Conservation (phyloP, 2,113 vertebrate species). For the Psephotus haematonotus region DNA sequence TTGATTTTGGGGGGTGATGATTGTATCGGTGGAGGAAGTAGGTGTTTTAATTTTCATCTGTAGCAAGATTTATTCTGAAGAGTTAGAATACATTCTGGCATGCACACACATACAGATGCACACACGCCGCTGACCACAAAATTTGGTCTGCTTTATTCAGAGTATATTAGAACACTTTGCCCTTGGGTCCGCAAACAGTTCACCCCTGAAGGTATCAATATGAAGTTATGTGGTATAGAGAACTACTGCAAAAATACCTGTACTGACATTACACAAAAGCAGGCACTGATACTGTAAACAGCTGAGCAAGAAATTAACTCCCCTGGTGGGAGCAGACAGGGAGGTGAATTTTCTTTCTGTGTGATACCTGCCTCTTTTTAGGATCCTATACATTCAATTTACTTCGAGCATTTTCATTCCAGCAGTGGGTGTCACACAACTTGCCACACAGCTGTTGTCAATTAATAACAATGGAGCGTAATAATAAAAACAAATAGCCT, state of each 20-base stretch:
- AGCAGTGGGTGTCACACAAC: not conserved
- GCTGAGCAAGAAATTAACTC: not conserved
- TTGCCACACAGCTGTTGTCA: constrained; percentile 31
- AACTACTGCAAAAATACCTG: not conserved
- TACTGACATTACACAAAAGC: not conserved
- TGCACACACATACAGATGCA: not conserved
- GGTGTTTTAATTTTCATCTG: not conserved
- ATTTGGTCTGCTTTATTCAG: not conserved
- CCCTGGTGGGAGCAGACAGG: not conserved
- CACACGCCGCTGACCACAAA: not conserved
- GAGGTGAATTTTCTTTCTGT: not conserved
- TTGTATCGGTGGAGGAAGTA: not conserved
- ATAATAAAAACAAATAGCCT: not conserved
- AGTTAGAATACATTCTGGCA: not conserved
- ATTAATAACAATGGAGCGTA: not conserved
- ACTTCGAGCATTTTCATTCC: not conserved
- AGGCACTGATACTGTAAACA: not conserved
- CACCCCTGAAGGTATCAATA: not conserved
- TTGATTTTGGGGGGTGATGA: not conserved
- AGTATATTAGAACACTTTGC: not conserved
- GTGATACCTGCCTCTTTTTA: not conserved
- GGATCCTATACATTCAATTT: not conserved
- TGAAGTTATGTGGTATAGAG: not conserved
- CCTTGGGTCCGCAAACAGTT: not conserved
- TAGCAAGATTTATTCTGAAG: not conserved